Evolutionary conservation across 2,113 vertebrate genomes (phyloP).

Genomic region (Pogonocichla stellata): DNA sequence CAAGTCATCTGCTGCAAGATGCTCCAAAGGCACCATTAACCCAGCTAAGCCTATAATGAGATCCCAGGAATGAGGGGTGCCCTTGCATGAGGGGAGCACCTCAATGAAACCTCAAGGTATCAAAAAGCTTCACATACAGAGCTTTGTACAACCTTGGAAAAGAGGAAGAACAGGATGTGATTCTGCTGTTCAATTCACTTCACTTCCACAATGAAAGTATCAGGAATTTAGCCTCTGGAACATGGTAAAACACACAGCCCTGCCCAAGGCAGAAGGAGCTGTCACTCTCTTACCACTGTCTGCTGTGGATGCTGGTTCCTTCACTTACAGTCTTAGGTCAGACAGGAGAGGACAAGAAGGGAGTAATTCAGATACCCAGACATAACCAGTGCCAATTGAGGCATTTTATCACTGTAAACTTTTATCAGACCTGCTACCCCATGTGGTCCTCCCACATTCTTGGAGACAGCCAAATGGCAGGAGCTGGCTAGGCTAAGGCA

Average conservation of each 20-base stretch:
- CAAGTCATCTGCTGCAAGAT: background rate
- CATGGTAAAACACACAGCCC: background rate
- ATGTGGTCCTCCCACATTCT: background rate
- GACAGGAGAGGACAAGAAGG: background rate
- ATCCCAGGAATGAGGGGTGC: background rate
- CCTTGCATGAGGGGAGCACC: background rate
- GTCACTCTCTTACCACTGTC: background rate
- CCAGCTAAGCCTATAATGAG: constrained; percentile 30
- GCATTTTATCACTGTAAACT: background rate
- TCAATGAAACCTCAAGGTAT: background rate
- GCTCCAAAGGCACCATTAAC: background rate
- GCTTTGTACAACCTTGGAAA: background rate
- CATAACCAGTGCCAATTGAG: background rate
- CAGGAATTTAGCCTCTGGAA: background rate
- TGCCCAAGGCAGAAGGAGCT: background rate
- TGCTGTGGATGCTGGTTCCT: background rate
- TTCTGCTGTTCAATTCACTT: background rate
- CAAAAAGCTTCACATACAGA: background rate
- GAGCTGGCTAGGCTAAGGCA: background rate
- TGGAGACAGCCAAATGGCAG: background rate
- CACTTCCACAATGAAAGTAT: background rate
- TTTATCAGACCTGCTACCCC: background rate
- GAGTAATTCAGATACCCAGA: background rate
- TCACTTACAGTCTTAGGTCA: background rate
- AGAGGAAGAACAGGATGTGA: background rate